Base-by-base conservation (phyloP, 2,797 vertebrate genomes). In the Nannoperca australis region DNA sequence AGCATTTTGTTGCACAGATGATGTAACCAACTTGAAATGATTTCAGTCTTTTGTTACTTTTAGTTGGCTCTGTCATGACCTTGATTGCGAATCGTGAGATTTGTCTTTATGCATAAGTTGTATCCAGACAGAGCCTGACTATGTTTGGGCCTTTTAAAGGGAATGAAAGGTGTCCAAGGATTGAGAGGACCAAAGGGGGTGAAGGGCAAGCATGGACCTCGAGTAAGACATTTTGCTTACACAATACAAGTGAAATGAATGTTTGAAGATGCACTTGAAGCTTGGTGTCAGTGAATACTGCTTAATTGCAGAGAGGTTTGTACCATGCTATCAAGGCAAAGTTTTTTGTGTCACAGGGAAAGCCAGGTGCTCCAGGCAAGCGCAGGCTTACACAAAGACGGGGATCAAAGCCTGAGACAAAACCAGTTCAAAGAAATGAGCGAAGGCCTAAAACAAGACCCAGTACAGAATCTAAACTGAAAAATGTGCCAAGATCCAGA, bases 191-290 rank as follows among this genome's bases (percentile, higher is more conserved):
- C 76, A 63, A 93, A 95, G 87, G 95, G 95, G 56, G 34, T 86
- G 34, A 94, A 93, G 70, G 95, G 95, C 50, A 83, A 45, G 1
- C 82, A 32, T 54, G 95, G 95, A 74, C 77, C 73, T 73, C 92
- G 82, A 81, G 95, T 96, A 94, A 88, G 89, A 78, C 50, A 36
- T 56, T 40, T 56, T 56, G 1, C 14, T 61, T 13, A 51, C 3
- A 17, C 56, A 54, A 12, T 61, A 58, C 7, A 68, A 55, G 12
- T 12, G 3, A 73, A 36, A 36, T 36, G 7, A 2, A 10, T 4
- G 1, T 24, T 45, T 47, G 14, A 34, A 10, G 1, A 51, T 30
- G 14, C 12, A 32, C 30, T 68, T 61, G 4, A 61, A 62, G 27
- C 14, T 64, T 49, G 11, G 49, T 53, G 7, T 4, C 15, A 36